phyloP scores from a whole-genome alignment of 2,888 invertebrate genomes.

The Drosophila ezoana region DNA sequence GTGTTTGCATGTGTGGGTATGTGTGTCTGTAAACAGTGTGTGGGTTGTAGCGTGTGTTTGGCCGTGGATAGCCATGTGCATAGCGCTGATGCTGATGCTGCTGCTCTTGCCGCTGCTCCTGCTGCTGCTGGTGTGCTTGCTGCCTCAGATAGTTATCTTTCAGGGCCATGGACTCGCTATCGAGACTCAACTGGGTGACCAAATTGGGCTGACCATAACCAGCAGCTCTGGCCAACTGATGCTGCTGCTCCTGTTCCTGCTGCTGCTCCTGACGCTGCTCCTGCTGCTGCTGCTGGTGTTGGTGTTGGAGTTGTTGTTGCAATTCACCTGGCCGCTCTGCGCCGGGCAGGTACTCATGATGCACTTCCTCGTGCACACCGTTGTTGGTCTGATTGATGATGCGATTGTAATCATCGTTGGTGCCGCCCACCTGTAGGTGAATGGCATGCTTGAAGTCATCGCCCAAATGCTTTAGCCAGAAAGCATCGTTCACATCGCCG shows the following conservation, averaged over 20 bases:
- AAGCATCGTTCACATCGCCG: conserved; percentile 75
- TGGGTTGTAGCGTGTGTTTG: conserved; percentile 18
- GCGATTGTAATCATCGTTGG: conserved; percentile 66
- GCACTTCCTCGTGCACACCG: conserved; percentile 68
- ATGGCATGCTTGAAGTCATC: conserved; percentile 82
- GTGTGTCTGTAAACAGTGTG: conserved; percentile 13
- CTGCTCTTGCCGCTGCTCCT: conserved; percentile 23
- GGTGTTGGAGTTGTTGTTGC: background rate
- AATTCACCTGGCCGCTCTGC: conserved; percentile 49
- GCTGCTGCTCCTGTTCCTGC: background rate
- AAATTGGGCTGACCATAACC: conserved; percentile 24
- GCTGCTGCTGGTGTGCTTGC: conserved; percentile 30
- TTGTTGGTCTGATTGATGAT: conserved; percentile 61
- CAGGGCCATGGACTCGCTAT: conserved; percentile 38
- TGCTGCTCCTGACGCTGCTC: conserved; percentile 7
- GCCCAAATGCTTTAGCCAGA: conserved; percentile 82
- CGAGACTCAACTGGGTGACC: conserved; percentile 31
- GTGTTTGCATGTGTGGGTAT: conserved; percentile 21
- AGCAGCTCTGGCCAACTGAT: background rate
- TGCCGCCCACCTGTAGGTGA: conserved; percentile 74
- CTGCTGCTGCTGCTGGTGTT: conserved; percentile 8
- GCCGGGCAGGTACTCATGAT: conserved; percentile 66
- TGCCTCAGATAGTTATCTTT: conserved; percentile 46
- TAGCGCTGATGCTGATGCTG: conserved; percentile 24
- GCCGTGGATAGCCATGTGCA: conserved; percentile 11